Base-by-base conservation (phyloP, 2,113 vertebrate species). In the Pluvianellus socialis region DNA sequence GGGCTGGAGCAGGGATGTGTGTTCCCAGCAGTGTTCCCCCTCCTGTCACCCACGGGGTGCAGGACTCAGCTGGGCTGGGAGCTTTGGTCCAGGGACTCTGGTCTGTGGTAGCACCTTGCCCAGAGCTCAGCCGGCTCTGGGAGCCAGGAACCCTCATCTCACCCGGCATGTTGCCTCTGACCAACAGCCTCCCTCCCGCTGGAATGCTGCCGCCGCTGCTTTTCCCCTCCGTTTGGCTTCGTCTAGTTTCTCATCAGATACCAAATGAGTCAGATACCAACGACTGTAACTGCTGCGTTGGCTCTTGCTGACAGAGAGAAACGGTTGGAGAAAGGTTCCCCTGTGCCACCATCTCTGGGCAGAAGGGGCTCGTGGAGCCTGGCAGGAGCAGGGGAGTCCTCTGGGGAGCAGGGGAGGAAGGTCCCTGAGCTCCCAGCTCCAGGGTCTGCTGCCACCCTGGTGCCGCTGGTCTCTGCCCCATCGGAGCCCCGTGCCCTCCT, bases 231-330 rank as follows among this genome's bases (percentile, higher is more conserved):
- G 1, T 83, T n/a, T n/a, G n/a, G n/a, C n/a, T n/a, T n/a, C n/a
- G n/a, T n/a, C n/a, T n/a, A n/a, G n/a, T n/a, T n/a, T n/a, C n/a
- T n/a, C n/a, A n/a, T n/a, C n/a, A n/a, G n/a, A n/a, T n/a, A n/a
- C n/a, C n/a, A n/a, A 86, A 10, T 23, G 2, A 30, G 19, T 9
- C 35, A 2, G 59, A 4, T 19, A 8, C 49, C 24, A 23, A 1
- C 0, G 4, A 7, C 30, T 22, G 16, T 26, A 28, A 4, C 26
- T 22, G 38, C 80, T 12, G 10, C 0, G 0, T 1, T 79, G 77
- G 76, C 42, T 61, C 38, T 24, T 13, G 32, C 68, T 63, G 50
- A 20, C 53, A n/a, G 58, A 10, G 5, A 19, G 55, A 8, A 40
- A 3, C 11, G 6, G 12, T 3, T 3, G 38, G 19, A 38, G 56